Base-by-base conservation (phyloP, 2,888 invertebrate genomes). In the Ormia ochracea region DNA sequence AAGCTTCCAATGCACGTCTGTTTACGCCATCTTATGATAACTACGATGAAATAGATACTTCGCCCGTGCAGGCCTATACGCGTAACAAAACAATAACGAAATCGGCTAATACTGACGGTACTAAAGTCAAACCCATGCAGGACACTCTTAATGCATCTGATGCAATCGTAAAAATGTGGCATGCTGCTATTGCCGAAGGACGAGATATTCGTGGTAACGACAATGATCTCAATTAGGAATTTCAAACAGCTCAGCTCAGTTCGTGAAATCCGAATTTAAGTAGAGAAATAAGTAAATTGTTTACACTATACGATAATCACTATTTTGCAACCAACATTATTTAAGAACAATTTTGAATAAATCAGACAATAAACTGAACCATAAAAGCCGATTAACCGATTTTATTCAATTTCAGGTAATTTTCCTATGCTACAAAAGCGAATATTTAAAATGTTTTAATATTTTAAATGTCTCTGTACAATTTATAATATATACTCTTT, bases 171-270 rank as follows among this genome's bases (percentile, higher is more conserved):
- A 81, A 83, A 19, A 84, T 84, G 54, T 87, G 87, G 87, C 87
- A 86, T 63, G 83, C 84, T 0, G 85, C 84, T 41, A 84, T 87
- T 61, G 86, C 87, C 17, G 87, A 87, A 63, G 86, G 86, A 48
- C 86, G 85, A 38, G 84, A 86, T 33, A 74, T 82, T 0, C 7
- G 14, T n/a, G 77, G 68, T 6, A 73, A 59, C 36, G 61, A 72
- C 19, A 76, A 81, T 70, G 69, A 80, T 48, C 31, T 65, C 26
- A 58, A 69, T 68, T 23, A 76, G 65, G 52, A 41, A 73, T 33
- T 56, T 54, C 1, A 82, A 79, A 10, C 59, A 77, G 43, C 41
- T 65, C 17, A 72, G 43, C 28, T 52, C 70, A 41, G 59, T 56
- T 9, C 63, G 12, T 52, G 76, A 43, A 52, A 43, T 52, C 56